A percentile compares a stretch with the other conserved stretches of the same genome.
Conservation (phyloP, 2,113 vertebrate genomes). For the Passer domesticus region DNA sequence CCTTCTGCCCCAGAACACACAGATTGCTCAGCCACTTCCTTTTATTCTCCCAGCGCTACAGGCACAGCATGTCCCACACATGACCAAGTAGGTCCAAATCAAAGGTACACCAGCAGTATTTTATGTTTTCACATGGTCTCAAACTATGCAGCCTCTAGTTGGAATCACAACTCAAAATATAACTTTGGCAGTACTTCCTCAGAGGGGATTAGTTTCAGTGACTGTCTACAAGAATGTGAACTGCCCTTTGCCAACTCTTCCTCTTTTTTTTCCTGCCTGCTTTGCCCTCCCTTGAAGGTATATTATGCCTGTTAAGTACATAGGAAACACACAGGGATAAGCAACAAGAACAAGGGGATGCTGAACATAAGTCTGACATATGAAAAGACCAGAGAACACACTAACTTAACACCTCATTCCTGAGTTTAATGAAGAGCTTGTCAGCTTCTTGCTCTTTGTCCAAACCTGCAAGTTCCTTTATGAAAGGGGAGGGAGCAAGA, state of each 20-base stretch:
- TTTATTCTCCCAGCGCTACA: background rate
- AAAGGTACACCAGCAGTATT: background rate
- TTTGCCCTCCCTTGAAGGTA: background rate
- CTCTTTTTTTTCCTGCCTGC: background rate
- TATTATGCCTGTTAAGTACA: background rate
- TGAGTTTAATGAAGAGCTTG: background rate
- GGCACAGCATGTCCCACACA: background rate
- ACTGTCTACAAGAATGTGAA: background rate
- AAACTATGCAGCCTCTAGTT: background rate
- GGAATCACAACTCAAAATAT: background rate
- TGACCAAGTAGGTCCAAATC: background rate
- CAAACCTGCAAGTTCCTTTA: background rate
- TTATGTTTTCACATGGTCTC: background rate
- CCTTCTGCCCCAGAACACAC: background rate
- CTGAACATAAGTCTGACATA: background rate
- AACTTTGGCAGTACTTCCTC: background rate
- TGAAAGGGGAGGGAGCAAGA: background rate
- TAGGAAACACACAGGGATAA: background rate
- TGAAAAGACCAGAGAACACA: background rate
- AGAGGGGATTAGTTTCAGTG: background rate
- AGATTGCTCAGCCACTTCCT: background rate
- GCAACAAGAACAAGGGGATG: rapidly evolving
- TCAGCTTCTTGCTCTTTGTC: background rate
- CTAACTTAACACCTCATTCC: background rate
- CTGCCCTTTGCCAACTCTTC: background rate